A percentile compares a stretch with the other conserved stretches of the same genome.
phyloP scores from a whole-genome alignment of 2,888 invertebrate species.

The Oxyteleia sp. region DNA sequence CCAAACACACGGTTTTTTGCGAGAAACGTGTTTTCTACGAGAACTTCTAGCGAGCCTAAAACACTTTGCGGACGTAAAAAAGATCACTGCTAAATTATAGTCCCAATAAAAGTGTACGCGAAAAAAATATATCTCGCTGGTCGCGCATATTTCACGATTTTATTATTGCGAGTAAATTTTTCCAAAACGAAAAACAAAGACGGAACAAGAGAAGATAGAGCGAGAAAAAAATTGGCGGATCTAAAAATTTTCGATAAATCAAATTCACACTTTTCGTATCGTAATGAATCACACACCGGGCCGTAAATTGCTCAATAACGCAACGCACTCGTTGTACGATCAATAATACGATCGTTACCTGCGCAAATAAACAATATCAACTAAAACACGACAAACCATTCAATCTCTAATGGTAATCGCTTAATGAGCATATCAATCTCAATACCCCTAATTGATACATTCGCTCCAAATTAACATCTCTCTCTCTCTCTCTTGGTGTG shows the following conservation, averaged over 20 bases:
- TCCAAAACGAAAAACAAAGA: slow-evolving; percentile 1
- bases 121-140: slow-evolving; percentile 17
- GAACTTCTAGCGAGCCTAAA: slow-evolving; percentile 47
- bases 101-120: slow-evolving; percentile 22
- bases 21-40: slow-evolving; percentile 24
- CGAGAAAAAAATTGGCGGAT: background rate
- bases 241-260: background rate
- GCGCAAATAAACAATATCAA: slow-evolving; percentile 51
- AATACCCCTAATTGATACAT: slow-evolving; percentile 69
- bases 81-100: slow-evolving; percentile 35
- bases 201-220: too few relatives aligned
- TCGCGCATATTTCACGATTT: slow-evolving; percentile 31
- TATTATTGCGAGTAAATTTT: slow-evolving; percentile 24
- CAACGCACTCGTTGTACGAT: slow-evolving; percentile 1
- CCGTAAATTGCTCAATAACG: slow-evolving; percentile 38
- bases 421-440: slow-evolving; percentile 68
- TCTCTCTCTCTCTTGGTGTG: too few relatives aligned
- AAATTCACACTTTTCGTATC: background rate
- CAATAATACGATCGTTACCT: slow-evolving; percentile 48
- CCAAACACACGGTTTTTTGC: slow-evolving; percentile 30
- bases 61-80: slow-evolving; percentile 41
- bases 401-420: slow-evolving; percentile 59
- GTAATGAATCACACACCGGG: background rate
- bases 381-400: slow-evolving; percentile 50
- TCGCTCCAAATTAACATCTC: slow-evolving; percentile 67